Conservation (phyloP, 2,113 vertebrate species). For the Nycticebus coucang region DNA sequence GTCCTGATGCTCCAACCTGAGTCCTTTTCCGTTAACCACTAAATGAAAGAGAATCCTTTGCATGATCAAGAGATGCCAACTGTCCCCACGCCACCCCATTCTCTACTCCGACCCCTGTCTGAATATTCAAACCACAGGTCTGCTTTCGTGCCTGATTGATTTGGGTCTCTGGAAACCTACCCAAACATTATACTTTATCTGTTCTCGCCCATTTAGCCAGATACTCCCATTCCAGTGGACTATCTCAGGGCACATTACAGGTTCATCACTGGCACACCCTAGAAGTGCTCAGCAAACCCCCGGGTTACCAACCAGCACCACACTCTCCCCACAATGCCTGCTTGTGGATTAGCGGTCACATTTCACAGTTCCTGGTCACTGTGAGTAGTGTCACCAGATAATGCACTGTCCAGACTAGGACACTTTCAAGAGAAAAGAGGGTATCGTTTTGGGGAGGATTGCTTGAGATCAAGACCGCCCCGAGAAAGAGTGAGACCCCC, state of each 20-base stretch:
- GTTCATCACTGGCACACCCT: not conserved
- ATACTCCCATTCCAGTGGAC: not conserved
- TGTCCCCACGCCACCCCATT: not conserved
- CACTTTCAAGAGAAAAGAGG: not conserved
- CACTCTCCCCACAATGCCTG: not conserved
- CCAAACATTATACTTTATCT: not conserved
- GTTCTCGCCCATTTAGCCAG: not conserved
- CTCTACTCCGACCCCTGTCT: not conserved
- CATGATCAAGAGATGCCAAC: not conserved
- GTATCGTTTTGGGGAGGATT: not conserved
- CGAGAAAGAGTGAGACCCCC: too few species aligned
- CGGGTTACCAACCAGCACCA: not conserved
- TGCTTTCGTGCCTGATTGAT: not conserved
- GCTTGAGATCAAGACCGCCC: too few species aligned
- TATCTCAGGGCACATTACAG: not conserved
- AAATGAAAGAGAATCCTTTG: not conserved
- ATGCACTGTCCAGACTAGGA: not conserved
- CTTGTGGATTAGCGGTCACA: not conserved
- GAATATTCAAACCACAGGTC: not conserved
- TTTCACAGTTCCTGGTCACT: not conserved
- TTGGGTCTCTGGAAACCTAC: not conserved
- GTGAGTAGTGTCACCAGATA: not conserved
- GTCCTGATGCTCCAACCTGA: not conserved
- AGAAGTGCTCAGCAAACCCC: not conserved
- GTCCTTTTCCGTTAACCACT: not conserved